Percentiles rank a stretch among this genome's conserved stretches.
Conservation (phyloP, 2,888 invertebrate genomes). For the Sclerodermus sp. region DNA sequence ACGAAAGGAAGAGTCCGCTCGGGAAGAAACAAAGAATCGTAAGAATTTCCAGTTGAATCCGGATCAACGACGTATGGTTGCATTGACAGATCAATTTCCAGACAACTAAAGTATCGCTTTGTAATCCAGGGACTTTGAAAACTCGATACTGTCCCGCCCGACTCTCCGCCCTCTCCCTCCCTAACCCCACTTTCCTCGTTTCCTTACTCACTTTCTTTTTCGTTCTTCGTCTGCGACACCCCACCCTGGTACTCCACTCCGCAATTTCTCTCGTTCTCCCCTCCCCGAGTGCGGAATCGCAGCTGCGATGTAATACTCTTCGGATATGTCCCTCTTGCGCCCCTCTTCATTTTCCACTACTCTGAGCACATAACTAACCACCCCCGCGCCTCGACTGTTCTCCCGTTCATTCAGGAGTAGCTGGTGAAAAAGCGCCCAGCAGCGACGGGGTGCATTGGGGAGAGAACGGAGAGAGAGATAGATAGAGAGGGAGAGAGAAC, state of each 20-base stretch:
- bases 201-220: background rate
- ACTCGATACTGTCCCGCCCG: too few species aligned
- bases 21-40: too few species aligned
- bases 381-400: slow-evolving; percentile 1
- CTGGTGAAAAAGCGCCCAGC: slow-evolving; percentile 1
- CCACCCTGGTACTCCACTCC: background rate
- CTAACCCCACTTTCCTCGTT: too few species aligned
- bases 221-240: background rate
- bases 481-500: slow-evolving; percentile 12
- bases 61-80: too few species aligned
- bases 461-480: slow-evolving; percentile 4
- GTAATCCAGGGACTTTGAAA: too few species aligned
- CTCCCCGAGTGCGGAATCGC: slow-evolving; percentile 6
- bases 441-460: slow-evolving; percentile 1
- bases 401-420: slow-evolving; percentile 13
- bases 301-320: slow-evolving; percentile 6
- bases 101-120: too few species aligned
- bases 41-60: too few species aligned
- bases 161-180: background rate
- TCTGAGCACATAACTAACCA: slow-evolving; percentile 17
- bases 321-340: slow-evolving; percentile 12
- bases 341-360: slow-evolving; percentile 23
- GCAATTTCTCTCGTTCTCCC: slow-evolving; percentile 5
- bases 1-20: background rate
- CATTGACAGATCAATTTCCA: too few species aligned